Percentiles rank a stretch among this genome's conserved stretches.
phyloP scores from a whole-genome alignment of 2,797 vertebrate genomes.

The Oreochromis grahami region DNA sequence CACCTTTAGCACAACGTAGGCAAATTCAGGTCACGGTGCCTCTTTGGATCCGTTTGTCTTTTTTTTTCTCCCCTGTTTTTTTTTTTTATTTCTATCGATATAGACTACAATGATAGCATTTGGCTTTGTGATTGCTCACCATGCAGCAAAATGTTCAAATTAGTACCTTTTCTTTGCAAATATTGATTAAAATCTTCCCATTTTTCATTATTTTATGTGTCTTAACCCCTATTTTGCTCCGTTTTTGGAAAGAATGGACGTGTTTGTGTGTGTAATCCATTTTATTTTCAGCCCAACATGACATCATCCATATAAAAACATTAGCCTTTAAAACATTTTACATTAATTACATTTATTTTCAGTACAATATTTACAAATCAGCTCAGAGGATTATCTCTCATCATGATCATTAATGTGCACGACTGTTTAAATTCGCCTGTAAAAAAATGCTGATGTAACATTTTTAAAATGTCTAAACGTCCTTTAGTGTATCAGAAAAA shows the following conservation, averaged over 20 bases:
- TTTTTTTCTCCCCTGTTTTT: not conserved
- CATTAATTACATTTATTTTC: slow-evolving; percentile 42
- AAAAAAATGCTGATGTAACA: not conserved
- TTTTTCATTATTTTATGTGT: not conserved
- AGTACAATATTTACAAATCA: slow-evolving; percentile 56
- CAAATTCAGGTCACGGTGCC: not conserved
- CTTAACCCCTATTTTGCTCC: not conserved
- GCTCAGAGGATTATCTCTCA: slow-evolving; percentile 51
- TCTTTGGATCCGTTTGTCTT: not conserved
- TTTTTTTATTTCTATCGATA: not conserved
- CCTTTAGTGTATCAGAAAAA: slow-evolving; percentile 12
- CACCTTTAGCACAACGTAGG: slow-evolving; percentile 48
- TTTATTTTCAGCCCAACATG: slow-evolving; percentile 31
- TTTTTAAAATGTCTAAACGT: slow-evolving; percentile 8
- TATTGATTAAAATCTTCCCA: not conserved
- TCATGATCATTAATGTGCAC: slow-evolving; percentile 7
- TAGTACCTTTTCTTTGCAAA: not conserved
- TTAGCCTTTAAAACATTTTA: slow-evolving; percentile 47
- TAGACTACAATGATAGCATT: not conserved
- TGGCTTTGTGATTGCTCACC: not conserved
- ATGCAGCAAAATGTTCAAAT: not conserved
- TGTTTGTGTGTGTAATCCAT: slow-evolving; percentile 38
- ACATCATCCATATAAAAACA: slow-evolving; percentile 59
- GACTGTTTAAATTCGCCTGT: not conserved
- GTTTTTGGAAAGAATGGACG: not conserved